Conservation (phyloP, 1,140 invertebrate species). For the Zaprionus davidi region DNA sequence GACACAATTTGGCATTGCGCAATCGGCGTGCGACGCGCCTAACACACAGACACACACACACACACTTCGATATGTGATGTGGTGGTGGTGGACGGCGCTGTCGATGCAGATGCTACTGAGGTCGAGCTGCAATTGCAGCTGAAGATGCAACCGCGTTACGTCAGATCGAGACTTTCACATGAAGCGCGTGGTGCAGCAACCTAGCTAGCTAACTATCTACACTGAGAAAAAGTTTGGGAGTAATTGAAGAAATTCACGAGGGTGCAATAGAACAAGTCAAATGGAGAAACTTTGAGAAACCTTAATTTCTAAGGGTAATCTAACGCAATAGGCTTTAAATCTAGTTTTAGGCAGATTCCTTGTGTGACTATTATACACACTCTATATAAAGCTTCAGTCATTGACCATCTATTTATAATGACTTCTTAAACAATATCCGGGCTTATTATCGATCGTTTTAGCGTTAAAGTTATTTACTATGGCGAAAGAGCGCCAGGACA, state of each 20-base stretch:
- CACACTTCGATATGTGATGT: conserved; percentile 45
- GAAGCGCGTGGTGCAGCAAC: conserved; percentile 1
- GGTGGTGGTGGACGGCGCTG: neutral
- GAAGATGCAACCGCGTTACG: conserved; percentile 72
- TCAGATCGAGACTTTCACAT: conserved; percentile 57
- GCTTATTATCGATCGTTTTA: too few species aligned
- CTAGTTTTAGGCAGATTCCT: too few species aligned
- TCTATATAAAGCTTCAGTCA: too few species aligned
- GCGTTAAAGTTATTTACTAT: too few species aligned
- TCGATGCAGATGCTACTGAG: neutral
- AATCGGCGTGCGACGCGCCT: conserved; percentile 53
- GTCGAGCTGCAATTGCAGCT: conserved; percentile 18
- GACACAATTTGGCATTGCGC: conserved; percentile 70
- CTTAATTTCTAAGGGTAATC: too few species aligned
- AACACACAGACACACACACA: conserved; percentile 40
- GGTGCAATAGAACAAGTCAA: neutral
- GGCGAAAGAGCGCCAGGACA: too few species aligned
- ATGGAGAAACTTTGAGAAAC: too few species aligned
- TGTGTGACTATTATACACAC: too few species aligned
- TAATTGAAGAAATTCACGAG: neutral
- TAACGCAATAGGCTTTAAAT: too few species aligned
- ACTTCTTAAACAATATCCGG: too few species aligned
- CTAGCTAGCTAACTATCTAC: conserved; percentile 5
- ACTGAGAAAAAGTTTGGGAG: conserved; percentile 9
- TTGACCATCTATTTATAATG: too few species aligned